Evolutionary conservation across 2,888 invertebrate genomes (phyloP).

Genomic region (Brenthis ino): DNA sequence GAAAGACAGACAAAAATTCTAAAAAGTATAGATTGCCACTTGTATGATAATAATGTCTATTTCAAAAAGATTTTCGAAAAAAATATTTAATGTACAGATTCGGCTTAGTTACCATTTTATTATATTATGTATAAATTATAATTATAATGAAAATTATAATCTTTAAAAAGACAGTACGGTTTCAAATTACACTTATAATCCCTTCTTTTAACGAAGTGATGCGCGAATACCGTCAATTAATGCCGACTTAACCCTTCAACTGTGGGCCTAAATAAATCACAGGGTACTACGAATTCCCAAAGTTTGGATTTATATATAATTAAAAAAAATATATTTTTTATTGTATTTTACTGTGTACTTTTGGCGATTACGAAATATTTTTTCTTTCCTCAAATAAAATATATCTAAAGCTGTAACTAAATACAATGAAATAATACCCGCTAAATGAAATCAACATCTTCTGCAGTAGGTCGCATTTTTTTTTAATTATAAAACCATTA

Average conservation of each 20-base stretch:
- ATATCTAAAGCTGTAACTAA: no score
- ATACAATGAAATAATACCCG: no score
- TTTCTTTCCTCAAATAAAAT: no score
- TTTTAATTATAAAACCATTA: no score
- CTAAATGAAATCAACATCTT: neutral
- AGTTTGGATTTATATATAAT: conserved; percentile 24
- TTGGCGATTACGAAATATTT: no score
- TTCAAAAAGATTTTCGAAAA: no score
- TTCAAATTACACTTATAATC: conserved; percentile 52
- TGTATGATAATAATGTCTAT: no score
- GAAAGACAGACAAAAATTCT: no score
- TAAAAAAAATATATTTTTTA: neutral
- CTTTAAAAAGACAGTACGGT: conserved; percentile 52
- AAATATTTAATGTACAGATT: no score
- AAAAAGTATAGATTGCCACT: no score
- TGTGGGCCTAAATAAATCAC: conserved; percentile 57
- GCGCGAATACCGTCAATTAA: conserved; percentile 62
- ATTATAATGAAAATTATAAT: conserved; percentile 5
- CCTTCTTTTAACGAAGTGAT: conserved; percentile 45
- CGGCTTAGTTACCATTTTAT: no score
- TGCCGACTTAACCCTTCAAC: conserved; percentile 65
- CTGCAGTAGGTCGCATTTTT: neutral
- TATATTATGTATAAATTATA: no score
- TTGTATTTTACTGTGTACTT: neutral
- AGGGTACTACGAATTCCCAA: conserved; percentile 40